A percentile compares a stretch with the other conserved stretches of the same genome.
Conservation (phyloP, 2,888 invertebrate species). For the Mesorhabditis spiculigera region DNA sequence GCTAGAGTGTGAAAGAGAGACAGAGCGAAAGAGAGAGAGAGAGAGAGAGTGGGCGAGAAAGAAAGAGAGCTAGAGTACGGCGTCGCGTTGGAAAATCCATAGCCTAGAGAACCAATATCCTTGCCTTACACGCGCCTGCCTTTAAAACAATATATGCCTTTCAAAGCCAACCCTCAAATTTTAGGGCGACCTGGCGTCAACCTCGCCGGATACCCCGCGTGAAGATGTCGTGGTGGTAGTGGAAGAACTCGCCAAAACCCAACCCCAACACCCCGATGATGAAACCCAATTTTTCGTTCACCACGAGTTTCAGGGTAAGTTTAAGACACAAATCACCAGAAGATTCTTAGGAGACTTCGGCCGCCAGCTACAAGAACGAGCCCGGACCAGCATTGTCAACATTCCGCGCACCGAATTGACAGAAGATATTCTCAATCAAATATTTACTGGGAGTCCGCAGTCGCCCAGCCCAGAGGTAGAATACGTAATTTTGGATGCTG, state of each 20-base stretch:
- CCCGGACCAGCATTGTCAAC: not conserved
- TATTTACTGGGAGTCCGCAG: not conserved
- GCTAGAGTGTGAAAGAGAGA: too few species aligned
- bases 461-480: too few species aligned
- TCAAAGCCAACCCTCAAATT: not conserved
- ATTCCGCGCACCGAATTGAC: not conserved
- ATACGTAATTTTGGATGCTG: too few species aligned
- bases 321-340: not conserved
- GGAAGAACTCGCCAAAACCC: too few species aligned
- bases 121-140: too few species aligned
- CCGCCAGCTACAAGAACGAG: not conserved
- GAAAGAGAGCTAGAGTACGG: too few species aligned
- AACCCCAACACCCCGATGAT: not conserved
- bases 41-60: too few species aligned
- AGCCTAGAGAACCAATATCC: too few species aligned
- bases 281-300: not conserved
- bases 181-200: constrained; percentile 2
- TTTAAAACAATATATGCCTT: too few species aligned
- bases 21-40: too few species aligned
- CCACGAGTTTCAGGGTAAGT: not conserved
- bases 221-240: too few species aligned
- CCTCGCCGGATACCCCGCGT: not conserved
- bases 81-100: too few species aligned
- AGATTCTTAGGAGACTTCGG: not conserved
- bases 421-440: not conserved